Base-by-base conservation (phyloP, 1,140 invertebrate species). In the Brachionus sp. region DNA sequence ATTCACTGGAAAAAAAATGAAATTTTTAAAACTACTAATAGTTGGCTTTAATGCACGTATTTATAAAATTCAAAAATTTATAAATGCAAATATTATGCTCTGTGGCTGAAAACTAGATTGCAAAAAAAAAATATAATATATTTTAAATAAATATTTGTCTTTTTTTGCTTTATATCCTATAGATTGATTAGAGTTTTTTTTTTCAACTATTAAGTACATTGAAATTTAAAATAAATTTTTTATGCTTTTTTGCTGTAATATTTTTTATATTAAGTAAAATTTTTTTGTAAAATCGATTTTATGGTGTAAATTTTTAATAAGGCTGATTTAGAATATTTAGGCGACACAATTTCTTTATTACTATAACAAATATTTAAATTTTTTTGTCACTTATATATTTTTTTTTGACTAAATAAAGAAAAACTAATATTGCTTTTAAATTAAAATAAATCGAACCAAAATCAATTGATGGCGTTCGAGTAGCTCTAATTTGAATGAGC, bases 321-420 rank as follows among this genome's bases (percentile, higher is more conserved):
- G 50, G 50, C 50, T 57, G 50, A 57, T 57, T 57, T 57, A 57
- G 50, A 57, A 57, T 57, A 57, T 57, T 57, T 57, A n/a, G 16
- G 16, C 16, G 50, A 57, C 50, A 29, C 1, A 57, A 57, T 57
- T 57, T 57, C 19, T 57, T 23, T 57, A 57, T 57, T n/a, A 57
- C 9, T 57, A 19, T 57, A 57, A 25, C 50, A 57, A 57, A 57
- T 57, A 57, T 57, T 57, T 16, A 57, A 57, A 57, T 57, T 57
- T 57, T n/a, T 9, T 57, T 57, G 50, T 19, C 50, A 57, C 50
- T 57, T 19, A 53, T 57, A 23, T 50, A n/a, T 57, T 57, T 57
- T n/a, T 19, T 57, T 19, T 57, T 57, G 29, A 29, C 29, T 29
- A 29, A 29, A 29, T 2, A 29, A 29, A 23, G 7, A 57, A 57